phyloP scores from a whole-genome alignment of 2,888 invertebrate genomes.

The Tipula helvola region DNA sequence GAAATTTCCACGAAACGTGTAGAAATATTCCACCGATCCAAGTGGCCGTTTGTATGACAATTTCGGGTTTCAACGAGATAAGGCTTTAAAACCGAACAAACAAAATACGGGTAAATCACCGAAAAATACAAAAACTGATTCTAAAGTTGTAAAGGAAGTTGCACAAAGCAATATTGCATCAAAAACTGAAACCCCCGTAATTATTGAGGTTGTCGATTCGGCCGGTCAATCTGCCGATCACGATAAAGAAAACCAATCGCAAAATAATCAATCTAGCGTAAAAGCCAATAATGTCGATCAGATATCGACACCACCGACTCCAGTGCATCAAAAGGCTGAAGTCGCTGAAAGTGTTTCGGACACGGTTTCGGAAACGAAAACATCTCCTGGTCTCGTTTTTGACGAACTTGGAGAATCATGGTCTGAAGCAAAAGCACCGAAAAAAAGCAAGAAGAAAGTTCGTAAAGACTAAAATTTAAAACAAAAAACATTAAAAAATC shows the following conservation, averaged over 20 bases:
- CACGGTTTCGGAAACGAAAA: background rate
- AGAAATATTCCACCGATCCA: too few relatives aligned
- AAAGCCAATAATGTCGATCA: background rate
- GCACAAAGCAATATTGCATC: background rate
- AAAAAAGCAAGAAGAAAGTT: slow-evolving; percentile 6
- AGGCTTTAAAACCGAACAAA: background rate
- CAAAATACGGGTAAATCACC: background rate
- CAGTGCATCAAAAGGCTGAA: background rate
- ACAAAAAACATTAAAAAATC: background rate
- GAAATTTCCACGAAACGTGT: too few relatives aligned
- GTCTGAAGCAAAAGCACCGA: background rate
- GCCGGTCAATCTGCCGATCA: background rate
- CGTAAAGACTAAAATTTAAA: background rate
- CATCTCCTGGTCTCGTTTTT: background rate
- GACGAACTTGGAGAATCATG: background rate
- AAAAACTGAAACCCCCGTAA: background rate
- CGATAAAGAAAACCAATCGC: slow-evolving; percentile 5
- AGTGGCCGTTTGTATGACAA: too few relatives aligned
- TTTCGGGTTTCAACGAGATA: too few relatives aligned
- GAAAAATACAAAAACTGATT: background rate
- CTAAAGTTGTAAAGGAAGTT: background rate
- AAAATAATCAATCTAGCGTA: background rate
- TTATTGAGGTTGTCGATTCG: background rate
- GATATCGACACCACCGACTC: background rate
- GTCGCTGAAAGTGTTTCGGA: background rate